A percentile compares a stretch with the other conserved stretches of the same genome.
These are phyloP conservation scores for Hypercompe scribonia DNA, from an alignment of 2,888 invertebrate species.

Conservation along the genomic window DNA sequence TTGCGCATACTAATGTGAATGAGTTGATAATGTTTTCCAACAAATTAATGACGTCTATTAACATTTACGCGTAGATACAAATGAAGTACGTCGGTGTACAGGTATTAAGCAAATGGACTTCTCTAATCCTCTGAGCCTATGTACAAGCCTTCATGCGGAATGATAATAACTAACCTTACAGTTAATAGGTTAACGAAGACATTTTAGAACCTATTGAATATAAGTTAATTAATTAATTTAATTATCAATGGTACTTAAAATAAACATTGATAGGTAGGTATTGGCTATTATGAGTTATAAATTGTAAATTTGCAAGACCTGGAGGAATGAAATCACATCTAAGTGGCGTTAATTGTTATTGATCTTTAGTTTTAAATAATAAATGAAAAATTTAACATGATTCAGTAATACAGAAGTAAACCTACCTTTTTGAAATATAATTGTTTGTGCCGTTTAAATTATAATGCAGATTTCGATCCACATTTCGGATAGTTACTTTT, in stretches of 20 bases:
- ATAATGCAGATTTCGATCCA: not conserved
- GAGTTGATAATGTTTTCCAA: conserved; percentile 12
- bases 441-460: too few species aligned
- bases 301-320: too few species aligned
- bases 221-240: too few species aligned
- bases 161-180: not conserved
- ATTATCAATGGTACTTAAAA: not conserved
- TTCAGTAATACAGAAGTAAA: too few species aligned
- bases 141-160: not conserved
- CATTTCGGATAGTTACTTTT: not conserved
- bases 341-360: too few species aligned
- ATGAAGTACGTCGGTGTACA: not conserved
- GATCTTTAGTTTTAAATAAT: too few species aligned
- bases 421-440: too few species aligned
- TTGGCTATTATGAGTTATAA: too few species aligned
- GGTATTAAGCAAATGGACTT: not conserved
- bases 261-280: not conserved
- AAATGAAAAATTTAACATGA: too few species aligned
- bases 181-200: not conserved
- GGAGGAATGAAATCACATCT: too few species aligned
- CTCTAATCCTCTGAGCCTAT: not conserved
- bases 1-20: conserved; percentile 27
- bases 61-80: not conserved
- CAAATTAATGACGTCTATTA: conserved; percentile 2
- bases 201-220: not conserved